Conservation (phyloP, 2,888 invertebrate species). For the Spisula subtruncata region DNA sequence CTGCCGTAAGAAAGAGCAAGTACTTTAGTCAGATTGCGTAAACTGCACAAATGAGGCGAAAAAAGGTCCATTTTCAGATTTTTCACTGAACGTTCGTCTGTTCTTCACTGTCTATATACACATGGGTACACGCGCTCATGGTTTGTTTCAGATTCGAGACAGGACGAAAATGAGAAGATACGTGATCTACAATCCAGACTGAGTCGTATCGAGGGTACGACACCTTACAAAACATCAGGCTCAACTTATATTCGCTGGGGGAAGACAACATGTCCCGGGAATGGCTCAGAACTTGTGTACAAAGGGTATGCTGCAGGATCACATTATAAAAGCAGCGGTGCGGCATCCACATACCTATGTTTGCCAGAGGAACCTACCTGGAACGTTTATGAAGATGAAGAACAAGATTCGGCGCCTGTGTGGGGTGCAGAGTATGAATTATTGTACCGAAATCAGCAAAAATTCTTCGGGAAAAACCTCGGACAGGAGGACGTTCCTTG, state of each 20-base stretch:
- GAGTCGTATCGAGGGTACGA: no score
- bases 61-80: background rate
- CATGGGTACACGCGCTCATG: no score
- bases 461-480: slow-evolving; percentile 33
- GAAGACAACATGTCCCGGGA: slow-evolving; percentile 30
- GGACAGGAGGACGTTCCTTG: slow-evolving; percentile 33
- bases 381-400: slow-evolving; percentile 28
- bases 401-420: background rate
- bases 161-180: no score
- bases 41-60: no score
- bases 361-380: slow-evolving; percentile 37
- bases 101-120: no score
- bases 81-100: no score
- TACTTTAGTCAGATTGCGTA: no score
- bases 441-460: background rate
- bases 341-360: slow-evolving; percentile 36
- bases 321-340: slow-evolving; percentile 23
- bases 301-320: slow-evolving; percentile 38
- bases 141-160: no score
- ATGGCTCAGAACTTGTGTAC: slow-evolving; percentile 39
- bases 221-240: background rate
- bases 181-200: no score
- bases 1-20: no score
- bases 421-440: slow-evolving; percentile 47
- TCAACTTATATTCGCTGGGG: slow-evolving; percentile 49